Conservation (phyloP, 1,140 invertebrate species). For the Scaptomyza pallida region DNA sequence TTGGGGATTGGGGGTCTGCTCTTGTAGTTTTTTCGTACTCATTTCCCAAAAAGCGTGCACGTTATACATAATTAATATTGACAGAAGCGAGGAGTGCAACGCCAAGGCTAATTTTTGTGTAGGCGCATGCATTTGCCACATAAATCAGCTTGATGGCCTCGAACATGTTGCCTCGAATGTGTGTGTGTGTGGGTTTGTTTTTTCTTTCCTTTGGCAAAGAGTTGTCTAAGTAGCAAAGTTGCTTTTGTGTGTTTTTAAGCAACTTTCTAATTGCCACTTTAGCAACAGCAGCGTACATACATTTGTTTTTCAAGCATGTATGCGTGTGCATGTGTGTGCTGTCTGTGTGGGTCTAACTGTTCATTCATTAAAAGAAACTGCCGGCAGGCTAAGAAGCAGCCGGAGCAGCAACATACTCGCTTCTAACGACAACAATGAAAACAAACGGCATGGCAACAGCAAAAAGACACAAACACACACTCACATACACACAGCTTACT, state of each 20-base stretch:
- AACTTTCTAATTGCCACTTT: constrained; percentile 82
- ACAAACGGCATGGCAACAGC: constrained; percentile 66
- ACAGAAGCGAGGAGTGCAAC: constrained; percentile 64
- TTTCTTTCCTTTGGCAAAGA: constrained; percentile 2
- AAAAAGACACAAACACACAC: constrained; percentile 21
- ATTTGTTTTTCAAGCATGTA: constrained; percentile 12
- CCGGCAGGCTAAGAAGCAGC: constrained; percentile 60
- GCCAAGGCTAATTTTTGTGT: constrained; percentile 74
- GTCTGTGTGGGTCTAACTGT: constrained; percentile 47
- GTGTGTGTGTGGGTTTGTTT: too few species aligned
- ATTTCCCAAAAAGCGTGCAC: constrained; percentile 2
- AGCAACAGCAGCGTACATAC: constrained; percentile 38
- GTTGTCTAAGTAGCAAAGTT: constrained; percentile 50
- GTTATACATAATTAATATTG: constrained; percentile 76
- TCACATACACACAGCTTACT: constrained; percentile 44
- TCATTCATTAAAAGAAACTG: constrained; percentile 79
- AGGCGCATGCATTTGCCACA: constrained; percentile 64
- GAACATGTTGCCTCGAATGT: background rate
- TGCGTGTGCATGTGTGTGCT: constrained; percentile 3
- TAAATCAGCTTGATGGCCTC: constrained; percentile 73
- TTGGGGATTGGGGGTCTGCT: constrained; percentile 1
- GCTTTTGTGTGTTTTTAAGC: constrained; percentile 51
- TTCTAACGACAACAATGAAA: constrained; percentile 74
- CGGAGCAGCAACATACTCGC: constrained; percentile 44
- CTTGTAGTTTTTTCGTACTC: background rate